Evolutionary conservation across 2,888 invertebrate species (phyloP).

Genomic region (Crossocerus cetratus): DNA sequence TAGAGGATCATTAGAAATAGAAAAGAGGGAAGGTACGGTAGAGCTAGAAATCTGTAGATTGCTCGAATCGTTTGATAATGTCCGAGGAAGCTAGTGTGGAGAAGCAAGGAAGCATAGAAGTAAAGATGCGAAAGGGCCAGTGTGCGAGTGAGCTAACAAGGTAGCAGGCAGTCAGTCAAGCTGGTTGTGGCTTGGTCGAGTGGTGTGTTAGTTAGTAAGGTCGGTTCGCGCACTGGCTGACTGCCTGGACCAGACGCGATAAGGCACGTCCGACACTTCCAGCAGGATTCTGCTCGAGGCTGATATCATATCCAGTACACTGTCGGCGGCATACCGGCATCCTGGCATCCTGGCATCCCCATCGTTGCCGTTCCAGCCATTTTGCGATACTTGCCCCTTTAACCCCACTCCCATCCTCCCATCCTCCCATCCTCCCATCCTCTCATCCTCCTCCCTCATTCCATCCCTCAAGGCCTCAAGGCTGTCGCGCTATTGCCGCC

Average conservation of each 20-base stretch:
- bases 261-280: constrained; percentile 76
- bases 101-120: too few relatives aligned
- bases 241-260: constrained; percentile 75
- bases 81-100: too few relatives aligned
- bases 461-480: too few relatives aligned
- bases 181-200: constrained; percentile 57
- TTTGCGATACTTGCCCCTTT: constrained; percentile 61
- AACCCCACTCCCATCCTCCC: constrained; percentile 29
- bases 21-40: too few relatives aligned
- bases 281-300: constrained; percentile 71
- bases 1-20: too few relatives aligned
- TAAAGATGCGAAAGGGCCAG: constrained; percentile 35
- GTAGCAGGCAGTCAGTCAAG: constrained; percentile 65
- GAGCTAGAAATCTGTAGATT: too few relatives aligned
- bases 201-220: constrained; percentile 57
- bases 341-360: too few relatives aligned
- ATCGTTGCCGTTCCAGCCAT: constrained; percentile 59
- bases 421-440: too few relatives aligned
- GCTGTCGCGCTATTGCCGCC: too few relatives aligned
- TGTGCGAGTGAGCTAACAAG: constrained; percentile 52
- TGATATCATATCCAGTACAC: constrained; percentile 72
- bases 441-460: too few relatives aligned
- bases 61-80: too few relatives aligned
- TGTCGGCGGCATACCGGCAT: constrained; percentile 39
- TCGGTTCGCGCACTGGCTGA: constrained; percentile 61